Evolutionary conservation across 2,113 vertebrate species (phyloP), one percentile per base, ranked within the genome.

Genomic region (Siniperca knerii): DNA sequence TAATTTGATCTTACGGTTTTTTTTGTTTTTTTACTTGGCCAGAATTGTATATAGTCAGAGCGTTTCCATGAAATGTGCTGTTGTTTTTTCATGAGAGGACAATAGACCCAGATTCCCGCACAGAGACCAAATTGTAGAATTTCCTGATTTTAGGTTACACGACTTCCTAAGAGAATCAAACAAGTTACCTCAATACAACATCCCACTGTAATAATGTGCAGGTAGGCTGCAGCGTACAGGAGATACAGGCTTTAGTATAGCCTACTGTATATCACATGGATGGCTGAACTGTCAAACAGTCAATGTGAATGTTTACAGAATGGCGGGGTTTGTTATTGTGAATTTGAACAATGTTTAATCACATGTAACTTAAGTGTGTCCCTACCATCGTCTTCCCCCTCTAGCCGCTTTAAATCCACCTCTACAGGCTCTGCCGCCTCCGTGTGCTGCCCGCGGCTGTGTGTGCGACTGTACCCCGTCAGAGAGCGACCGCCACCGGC

Each of bases 381-480:
- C 83, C 23, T 92, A 96, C 96, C 96, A 1, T 89, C 33, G 69
- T 96, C 93, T 60, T 85, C 85, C 6, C 88, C 93, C 33, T 93
- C 90, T 25, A 95, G 78, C 21, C 90, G 92, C 79, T 75, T 91
- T 1, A 95, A 4, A 21, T 95, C 89, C 88, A 96, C 95, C 90
- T 96, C 93, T 2, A 5, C 44, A 0, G 74, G 21, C 9, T 23
- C 87, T 1, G 50, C 50, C 2, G 86, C 71, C 21, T 84, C 79
- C 0, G 91, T 66, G 87, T 93, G 93, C 75, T 81, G 83, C 18
- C 64, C 1, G 16, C 90, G 87, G 64, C 50, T 44, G 0, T 48
- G 79, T 1, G 65, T n/a, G 29, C 48, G 0, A n/a, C 79, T 40
- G 74, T 0, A 1, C 0, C 11, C 84, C 64, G 79, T 5, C 18